Base-by-base conservation (phyloP, 2,888 invertebrate genomes). In the Hypselothyrea guttata region DNA sequence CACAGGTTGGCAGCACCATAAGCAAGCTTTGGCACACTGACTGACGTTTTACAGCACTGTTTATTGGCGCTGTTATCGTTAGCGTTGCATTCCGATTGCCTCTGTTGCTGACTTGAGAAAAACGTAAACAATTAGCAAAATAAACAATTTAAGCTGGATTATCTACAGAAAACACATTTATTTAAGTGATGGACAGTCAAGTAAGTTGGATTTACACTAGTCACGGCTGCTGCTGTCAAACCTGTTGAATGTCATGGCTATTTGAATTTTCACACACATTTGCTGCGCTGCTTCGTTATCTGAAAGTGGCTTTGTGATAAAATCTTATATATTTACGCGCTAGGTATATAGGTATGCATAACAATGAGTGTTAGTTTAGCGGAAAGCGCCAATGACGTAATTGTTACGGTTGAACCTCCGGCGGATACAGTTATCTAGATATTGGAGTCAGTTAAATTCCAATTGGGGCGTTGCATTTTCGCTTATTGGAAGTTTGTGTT, bases 121-220 rank as follows among this genome's bases (percentile, higher is more conserved):
- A 51, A 71, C 65, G 16, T 63, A 82, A 82, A 79, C 73, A 71
- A 63, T 45, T 59, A 16, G 34, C 15, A 18, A 16, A 42, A 18
- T 22, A 47, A 31, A 30, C 42, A 18, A 38, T 2, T 46, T 49
- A 49, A 61, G 45, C 64, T 67, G 73, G 56, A 46, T 59, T 73
- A 63, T 63, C 61, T 40, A 48, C 51, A 45, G 49, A 51, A 22
- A 53, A 27, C 33, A 46, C 46, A 31, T 51, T 67, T 47, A 54
- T n/a, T 54, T 41, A 75, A 87, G 88, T 86, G 52, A 88, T 88
- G 88, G 88, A 88, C 72, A 89, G 88, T 74, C 88, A 89, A 83
- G 88, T 88, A 72, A 79, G 82, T 75, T 27, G 0, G 2, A 9
- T 37, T 40, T 34, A 5, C 8, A 1, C 15, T 1, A 1, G 3